phyloP scores from a whole-genome alignment of 2,797 vertebrate genomes.

The Pogonophryne albipinna region DNA sequence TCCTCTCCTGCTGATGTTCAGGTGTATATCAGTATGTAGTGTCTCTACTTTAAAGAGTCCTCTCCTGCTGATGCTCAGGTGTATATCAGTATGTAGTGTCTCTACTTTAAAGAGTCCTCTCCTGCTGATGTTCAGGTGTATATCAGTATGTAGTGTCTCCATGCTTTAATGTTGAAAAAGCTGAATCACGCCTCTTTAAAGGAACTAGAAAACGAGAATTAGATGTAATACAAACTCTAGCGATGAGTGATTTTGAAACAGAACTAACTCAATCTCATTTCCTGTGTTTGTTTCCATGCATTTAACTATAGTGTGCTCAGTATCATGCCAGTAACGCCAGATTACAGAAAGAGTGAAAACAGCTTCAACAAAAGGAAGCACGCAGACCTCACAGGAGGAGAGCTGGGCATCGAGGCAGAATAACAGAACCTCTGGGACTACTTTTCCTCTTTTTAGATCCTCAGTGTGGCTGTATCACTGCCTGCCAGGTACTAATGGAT shows the following conservation, averaged over 20 bases:
- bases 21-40: too few species aligned
- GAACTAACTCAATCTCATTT: not conserved
- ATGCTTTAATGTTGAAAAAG: too few species aligned
- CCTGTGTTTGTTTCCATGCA: not conserved
- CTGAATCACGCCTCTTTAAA: too few species aligned
- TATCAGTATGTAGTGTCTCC: too few species aligned
- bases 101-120: too few species aligned
- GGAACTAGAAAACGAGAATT: conserved; percentile 36
- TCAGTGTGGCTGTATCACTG: conserved; percentile 13
- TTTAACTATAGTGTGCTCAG: not conserved
- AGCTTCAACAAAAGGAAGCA: conserved; percentile 27
- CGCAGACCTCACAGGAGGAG: conserved; percentile 47
- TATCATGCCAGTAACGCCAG: conserved; percentile 6
- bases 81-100: too few species aligned
- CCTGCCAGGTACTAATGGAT: conserved; percentile 29
- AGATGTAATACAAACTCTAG: conserved; percentile 17
- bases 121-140: too few species aligned
- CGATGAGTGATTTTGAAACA: conserved; percentile 35
- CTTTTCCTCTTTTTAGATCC: conserved; percentile 19
- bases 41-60: too few species aligned
- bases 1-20: too few species aligned
- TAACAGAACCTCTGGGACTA: conserved; percentile 39
- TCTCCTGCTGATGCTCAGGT: too few species aligned
- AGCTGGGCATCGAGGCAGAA: conserved; percentile 27
- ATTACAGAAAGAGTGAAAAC: conserved; percentile 30